Evolutionary conservation across 37 sponge, comb jelly and placozoan species (phyloP), one percentile per base, ranked within the genome.

Genomic region (Diacarnus erythraeanus): DNA sequence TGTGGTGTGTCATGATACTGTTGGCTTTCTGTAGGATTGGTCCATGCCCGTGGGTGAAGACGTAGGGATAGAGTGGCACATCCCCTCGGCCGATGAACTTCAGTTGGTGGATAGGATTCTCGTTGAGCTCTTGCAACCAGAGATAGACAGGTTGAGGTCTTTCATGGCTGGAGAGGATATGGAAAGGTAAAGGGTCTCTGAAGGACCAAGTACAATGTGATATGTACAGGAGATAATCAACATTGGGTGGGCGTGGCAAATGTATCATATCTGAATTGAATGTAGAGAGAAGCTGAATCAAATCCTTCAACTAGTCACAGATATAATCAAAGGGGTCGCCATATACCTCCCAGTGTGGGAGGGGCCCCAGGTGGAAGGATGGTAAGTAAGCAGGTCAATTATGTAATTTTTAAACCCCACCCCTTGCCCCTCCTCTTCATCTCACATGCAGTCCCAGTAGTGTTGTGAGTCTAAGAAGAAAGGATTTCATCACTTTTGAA

Each of bases 21-120:
- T 79, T 67, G 67, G 2, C 35, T 26, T 29, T n/a, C 47, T 77
- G 1, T 54, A 93, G 94, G 94, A 94, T 36, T 94, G 94, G 94
- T 84, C 88, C 0, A 26, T 9, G 6, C 54, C 81, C 34, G 75
- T 75, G 20, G 77, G 83, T 34, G 44, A 79, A 17, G 40, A 92
- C 20, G 8, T 89, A 47, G 27, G 44, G 1, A 47, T 92, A 29
- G 9, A 79, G 29, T 95, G 96, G 96, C 90, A 95, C 42, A 75
- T 78, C 3, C 93, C 96, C 57, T 42, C 44, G 15, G 23, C 6
- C 23, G 71, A 77, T 12, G 93, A 95, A 54, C 39, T 92, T n/a
- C 43, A 78, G 38, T 25, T 86, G 43, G 88, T 63, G 20, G 86
- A 92, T 33, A 60, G 56, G 12, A 34, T 95, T 2, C 78, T 95